Conservation (phyloP, 2,888 invertebrate genomes). For the Nemapogon koenigi region DNA sequence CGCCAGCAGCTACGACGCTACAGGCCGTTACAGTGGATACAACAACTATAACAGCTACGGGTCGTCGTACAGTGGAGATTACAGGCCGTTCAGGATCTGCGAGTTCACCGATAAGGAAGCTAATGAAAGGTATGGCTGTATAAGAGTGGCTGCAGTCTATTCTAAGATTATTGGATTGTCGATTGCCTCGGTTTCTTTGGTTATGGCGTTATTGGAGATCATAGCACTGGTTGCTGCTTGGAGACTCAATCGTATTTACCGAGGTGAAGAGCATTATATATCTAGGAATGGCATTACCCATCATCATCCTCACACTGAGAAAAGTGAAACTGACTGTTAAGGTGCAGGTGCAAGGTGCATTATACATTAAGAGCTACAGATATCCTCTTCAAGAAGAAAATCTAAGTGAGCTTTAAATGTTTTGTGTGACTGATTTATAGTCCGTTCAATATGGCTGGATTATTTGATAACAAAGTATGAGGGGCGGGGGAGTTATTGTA, state of each 20-base stretch:
- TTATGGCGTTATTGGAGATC: conserved; percentile 44
- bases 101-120: conserved; percentile 58
- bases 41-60: conserved; percentile 5
- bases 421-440: no score
- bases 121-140: conserved; percentile 53
- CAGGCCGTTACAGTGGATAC: conserved; percentile 12
- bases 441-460: no score
- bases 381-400: conserved; percentile 6
- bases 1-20: conserved; percentile 42
- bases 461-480: no score
- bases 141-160: conserved; percentile 56
- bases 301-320: conserved; percentile 20
- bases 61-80: neutral
- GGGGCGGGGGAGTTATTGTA: no score
- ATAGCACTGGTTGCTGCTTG: conserved; percentile 43
- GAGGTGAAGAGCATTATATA: conserved; percentile 57
- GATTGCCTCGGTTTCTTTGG: conserved; percentile 44
- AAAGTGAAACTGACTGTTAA: conserved; percentile 9
- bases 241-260: conserved; percentile 43
- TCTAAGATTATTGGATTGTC: conserved; percentile 55
- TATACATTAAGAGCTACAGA: neutral
- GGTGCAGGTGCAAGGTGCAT: neutral
- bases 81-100: conserved; percentile 21
- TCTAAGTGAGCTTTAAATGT: conserved; percentile 1
- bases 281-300: conserved; percentile 28